Base-by-base conservation (phyloP, 2,113 vertebrate species). In the Rhipidura dahli region DNA sequence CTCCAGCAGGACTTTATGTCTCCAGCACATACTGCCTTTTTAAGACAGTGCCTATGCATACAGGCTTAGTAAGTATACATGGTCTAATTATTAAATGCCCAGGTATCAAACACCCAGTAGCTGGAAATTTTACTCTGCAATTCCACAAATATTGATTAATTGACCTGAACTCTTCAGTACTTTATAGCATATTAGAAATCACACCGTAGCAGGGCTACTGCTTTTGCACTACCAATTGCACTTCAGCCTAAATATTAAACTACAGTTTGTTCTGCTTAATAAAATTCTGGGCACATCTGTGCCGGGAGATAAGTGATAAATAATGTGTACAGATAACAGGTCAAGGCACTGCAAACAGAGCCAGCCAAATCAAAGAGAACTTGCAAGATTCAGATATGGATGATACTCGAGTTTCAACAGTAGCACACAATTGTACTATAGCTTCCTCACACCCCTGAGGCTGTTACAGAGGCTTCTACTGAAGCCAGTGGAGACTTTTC, bases 121-220 rank as follows among this genome's bases (percentile, higher is more conserved):
- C 2, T 57, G 73, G 66, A 85, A 86, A 81, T 94, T 84, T 95
- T 86, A 87, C 47, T 57, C 63, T 78, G 49, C 83, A 91, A 51
- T 94, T 95, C 83, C 89, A 89, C 39, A 89, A 57, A 61, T 87
- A 92, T 60, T 15, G n/a, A 71, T 84, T 73, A 77, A 89, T 70
- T 87, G 83, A 86, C 69, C 80, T 76, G 51, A 89, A 68, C 65
- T 92, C 75, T 76, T 86, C 69, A 19, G 59, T 40, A 12, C 16
- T 56, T 87, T 51, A 60, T 45, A 60, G 76, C 71, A 51, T 40
- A 57, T 40, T 60, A 83, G 50, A 86, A 81, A 90, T 21, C 31
- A 81, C 24, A 71, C 21, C 60, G 17, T 50, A 31, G 60, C 66
- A 30, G 33, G 51, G 22, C 18, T 26, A 86, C 66, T 86, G 28